A percentile compares a stretch with the other conserved stretches of the same genome.
Evolutionary conservation across 2,888 invertebrate genomes (phyloP).

Genomic region (Sarcophaga caerulescens): DNA sequence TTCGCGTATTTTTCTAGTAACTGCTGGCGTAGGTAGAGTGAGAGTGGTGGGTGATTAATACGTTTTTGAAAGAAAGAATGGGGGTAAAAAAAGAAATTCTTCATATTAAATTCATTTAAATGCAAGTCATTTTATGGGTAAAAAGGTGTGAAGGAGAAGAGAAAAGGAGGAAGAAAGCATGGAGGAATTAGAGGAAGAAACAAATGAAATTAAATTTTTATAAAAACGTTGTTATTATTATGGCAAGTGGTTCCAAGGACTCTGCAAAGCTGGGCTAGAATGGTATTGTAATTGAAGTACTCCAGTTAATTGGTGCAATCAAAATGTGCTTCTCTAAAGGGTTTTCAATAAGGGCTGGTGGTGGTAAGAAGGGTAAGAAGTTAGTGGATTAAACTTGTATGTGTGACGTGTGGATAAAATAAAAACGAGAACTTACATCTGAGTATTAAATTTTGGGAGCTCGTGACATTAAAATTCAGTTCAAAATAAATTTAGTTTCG

Average conservation of each 20-base stretch:
- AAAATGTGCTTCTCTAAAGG: background rate
- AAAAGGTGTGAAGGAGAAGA: background rate
- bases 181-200: background rate
- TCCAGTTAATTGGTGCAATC: background rate
- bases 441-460: too few relatives aligned
- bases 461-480: too few relatives aligned
- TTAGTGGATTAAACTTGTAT: background rate
- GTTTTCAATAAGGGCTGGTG: background rate
- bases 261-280: background rate
- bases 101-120: background rate
- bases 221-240: conserved; percentile 16
- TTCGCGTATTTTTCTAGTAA: background rate
- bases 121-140: background rate
- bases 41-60: conserved; percentile 42
- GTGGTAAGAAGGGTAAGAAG: background rate
- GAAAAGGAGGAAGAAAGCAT: background rate
- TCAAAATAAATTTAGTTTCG: too few relatives aligned
- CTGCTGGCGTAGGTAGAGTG: background rate
- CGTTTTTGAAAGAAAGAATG: background rate
- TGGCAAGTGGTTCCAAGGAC: background rate
- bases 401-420: too few relatives aligned
- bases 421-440: too few relatives aligned
- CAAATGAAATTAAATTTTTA: conserved; percentile 24
- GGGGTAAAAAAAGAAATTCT: background rate
- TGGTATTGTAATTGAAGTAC: background rate